phyloP scores from a whole-genome alignment of 1,140 invertebrate genomes.

The Ostrea edulis region DNA sequence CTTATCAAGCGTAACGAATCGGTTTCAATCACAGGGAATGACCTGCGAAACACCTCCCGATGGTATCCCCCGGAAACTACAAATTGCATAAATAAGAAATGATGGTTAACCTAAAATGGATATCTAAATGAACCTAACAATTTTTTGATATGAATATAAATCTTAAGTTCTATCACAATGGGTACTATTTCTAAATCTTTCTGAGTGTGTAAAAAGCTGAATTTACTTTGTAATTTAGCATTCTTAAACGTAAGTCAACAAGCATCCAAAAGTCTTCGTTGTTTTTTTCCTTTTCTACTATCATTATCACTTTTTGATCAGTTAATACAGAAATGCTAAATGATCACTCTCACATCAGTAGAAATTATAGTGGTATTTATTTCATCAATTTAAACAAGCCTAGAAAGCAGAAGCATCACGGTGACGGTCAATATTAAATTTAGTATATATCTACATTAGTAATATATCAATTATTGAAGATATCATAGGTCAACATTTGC shows the following conservation, averaged over 20 bases:
- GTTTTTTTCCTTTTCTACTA: neutral
- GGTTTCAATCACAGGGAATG: constrained; percentile 66
- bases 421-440: neutral
- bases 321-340: neutral
- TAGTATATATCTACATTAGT: neutral
- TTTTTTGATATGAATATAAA: no score
- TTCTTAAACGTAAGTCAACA: no score
- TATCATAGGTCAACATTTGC: neutral
- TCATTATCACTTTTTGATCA: neutral
- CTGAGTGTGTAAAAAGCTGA: no score
- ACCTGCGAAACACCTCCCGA: constrained; percentile 67
- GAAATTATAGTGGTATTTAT: neutral
- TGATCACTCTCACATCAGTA: neutral
- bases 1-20: constrained; percentile 60
- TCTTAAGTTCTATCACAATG: no score
- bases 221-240: no score
- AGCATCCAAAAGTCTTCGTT: no score
- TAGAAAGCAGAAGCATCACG: constrained; percentile 14
- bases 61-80: constrained; percentile 41
- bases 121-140: neutral
- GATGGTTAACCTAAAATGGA: neutral
- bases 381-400: neutral
- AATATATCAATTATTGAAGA: neutral
- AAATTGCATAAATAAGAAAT: constrained; percentile 8
- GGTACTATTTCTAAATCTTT: no score